These are phyloP conservation scores for Cheirogaleus major DNA, from an alignment of 2,797 vertebrate genomes.

Conservation along the genomic window DNA sequence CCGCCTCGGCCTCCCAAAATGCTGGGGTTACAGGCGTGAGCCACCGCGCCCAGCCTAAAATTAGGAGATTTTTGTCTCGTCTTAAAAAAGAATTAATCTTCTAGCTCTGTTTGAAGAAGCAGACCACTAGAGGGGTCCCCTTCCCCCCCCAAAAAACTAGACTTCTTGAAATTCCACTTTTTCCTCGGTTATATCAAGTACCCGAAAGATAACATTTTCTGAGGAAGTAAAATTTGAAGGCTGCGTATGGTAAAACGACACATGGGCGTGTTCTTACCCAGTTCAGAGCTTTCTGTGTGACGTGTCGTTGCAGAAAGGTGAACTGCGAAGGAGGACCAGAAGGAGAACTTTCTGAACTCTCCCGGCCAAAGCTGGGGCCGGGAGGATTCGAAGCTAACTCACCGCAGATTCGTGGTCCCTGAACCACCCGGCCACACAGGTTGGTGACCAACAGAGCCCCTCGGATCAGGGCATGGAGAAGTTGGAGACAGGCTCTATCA, in stretches of 20 bases:
- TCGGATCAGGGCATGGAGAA: background rate
- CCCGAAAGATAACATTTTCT: slow-evolving; percentile 50
- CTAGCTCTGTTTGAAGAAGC: background rate
- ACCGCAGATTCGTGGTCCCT: background rate
- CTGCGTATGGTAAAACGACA: background rate
- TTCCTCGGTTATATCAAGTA: slow-evolving; percentile 13
- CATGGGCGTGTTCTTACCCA: background rate
- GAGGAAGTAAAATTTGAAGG: slow-evolving; percentile 15
- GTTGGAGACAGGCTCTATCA: background rate
- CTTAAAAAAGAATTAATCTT: slow-evolving; percentile 1
- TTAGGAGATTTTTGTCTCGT: background rate
- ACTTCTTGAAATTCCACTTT: slow-evolving; percentile 32
- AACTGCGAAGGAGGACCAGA: background rate
- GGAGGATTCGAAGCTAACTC: background rate
- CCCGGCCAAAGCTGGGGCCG: background rate
- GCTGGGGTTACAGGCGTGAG: too few species aligned
- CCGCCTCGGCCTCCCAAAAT: too few species aligned
- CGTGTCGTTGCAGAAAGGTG: background rate
- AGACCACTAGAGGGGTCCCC: background rate
- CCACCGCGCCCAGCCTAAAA: background rate
- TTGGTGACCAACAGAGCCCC: background rate
- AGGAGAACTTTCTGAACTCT: background rate
- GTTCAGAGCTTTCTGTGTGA: background rate
- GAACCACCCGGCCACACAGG: background rate
- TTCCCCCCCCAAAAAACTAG: background rate